Evolutionary conservation across 2,113 vertebrate genomes (phyloP), one percentile per base, ranked within the genome.

Genomic region (Notarius quadriscutis): DNA sequence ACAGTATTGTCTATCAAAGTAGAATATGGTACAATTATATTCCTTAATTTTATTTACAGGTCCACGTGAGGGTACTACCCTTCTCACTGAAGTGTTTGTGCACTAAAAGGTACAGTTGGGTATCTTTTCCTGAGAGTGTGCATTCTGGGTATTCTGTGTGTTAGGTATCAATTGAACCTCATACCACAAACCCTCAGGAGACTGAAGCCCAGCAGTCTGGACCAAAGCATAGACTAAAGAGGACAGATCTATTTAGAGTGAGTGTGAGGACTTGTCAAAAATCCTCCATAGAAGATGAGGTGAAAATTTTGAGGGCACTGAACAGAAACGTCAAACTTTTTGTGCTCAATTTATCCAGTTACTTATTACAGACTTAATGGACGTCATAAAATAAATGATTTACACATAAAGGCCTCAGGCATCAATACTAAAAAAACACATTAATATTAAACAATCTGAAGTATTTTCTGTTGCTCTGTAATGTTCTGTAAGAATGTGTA

Each of bases 221-320:
- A 60, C 11, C 57, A 34, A 81, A 57, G 1, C 79, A 34, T 57
- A 75, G 55, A 75, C 48, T 22, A 85, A 85, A 62, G 69, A 85
- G 71, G 71, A 72, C 84, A 85, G 14, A n/a, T 75, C 83, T 84
- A 84, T 84, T 85, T 77, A 58, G 57, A 75, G 27, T 6, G 22
- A 75, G 22, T 58, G 83, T 72, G 65, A n/a, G 72, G 69, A 75
- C 69, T 30, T n/a, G 30, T 30, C 77, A 7, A 18, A 58, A 62
- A 75, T 48, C 55, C 69, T 58, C 12, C 27, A 20, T 1, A 34
- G 34, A 77, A 27, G 50, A 15, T 27, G n/a, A 79, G 15, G 27
- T 1, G 8, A 30, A 81, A 34, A 12, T 55, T 20, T 55, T 12
- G 8, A 20, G n/a, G 12, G 27, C 8, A 10, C 10, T 22, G 5